Base-by-base conservation (phyloP, 2,113 vertebrate species). In the Mohoua ochrocephala region DNA sequence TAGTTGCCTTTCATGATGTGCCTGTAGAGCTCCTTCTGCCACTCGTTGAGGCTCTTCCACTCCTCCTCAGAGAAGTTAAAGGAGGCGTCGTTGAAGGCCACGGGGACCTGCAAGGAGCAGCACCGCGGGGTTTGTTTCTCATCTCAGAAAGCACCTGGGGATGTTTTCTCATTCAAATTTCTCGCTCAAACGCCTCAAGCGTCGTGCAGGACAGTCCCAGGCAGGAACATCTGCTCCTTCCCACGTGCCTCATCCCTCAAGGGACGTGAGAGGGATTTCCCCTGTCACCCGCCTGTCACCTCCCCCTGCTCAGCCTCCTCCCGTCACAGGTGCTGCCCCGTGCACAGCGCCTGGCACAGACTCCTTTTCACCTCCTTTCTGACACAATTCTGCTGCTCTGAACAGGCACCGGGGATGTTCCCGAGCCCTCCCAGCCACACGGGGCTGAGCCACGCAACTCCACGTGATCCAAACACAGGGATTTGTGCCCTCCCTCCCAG, bases 1-100 rank as follows among this genome's bases (percentile, higher is more conserved):
- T 98, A 98, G 97, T 98, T 98, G 94, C 98, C 97, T 18, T 98
- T 94, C 98, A 98, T 98, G 91, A 98, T 98, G 7, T 98, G 97
- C 87, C 97, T 96, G 95, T 98, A 98, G 14, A 98, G 98, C 69
- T 98, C 98, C 93, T 98, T 98, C 96, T 98, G 98, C 98, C 97
- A 98, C 69, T 98, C 98, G 0, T 97, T 98, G 75, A 98, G 84
- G 92, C 97, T 97, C 53, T 97, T 97, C 98, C 98, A 98, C 82
- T 98, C 98, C 93, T 98, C 98, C 95, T 98, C 98, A 0, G 97
- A 97, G 83, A 98, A 98, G 77, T 94, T 98, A 31, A 98, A 98
- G 0, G 98, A 98, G 16, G 98, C 95, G 0, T 98, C 98, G 2
- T 96, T 97, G 52, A 98, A 98, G 0, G 97, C 97, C 95, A 98